Evolutionary conservation across 2,888 invertebrate genomes (phyloP).

Genomic region (Geophilus truncorum): DNA sequence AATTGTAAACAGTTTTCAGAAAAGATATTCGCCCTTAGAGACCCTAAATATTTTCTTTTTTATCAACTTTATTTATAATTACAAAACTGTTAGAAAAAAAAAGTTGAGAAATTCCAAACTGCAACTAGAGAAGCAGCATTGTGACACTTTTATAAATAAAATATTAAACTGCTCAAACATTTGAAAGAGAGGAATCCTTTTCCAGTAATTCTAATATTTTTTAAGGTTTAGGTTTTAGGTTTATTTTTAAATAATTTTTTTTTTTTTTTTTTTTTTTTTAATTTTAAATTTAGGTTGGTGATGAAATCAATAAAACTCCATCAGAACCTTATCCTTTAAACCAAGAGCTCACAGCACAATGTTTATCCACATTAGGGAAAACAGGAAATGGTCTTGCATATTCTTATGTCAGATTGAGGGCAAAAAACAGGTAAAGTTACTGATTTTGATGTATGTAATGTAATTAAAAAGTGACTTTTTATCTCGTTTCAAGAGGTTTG

Average conservation of each 20-base stretch:
- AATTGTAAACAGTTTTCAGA: constrained; percentile 21
- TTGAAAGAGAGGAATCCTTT: not conserved
- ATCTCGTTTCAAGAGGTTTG: not conserved
- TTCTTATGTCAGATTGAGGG: not conserved
- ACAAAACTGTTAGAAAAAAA: not conserved
- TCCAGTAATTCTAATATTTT: not conserved
- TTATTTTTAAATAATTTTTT: too few relatives aligned
- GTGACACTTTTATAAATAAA: constrained; percentile 28
- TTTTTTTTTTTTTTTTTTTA: not conserved
- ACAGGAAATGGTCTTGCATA: constrained; percentile 3
- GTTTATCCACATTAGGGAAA: not conserved
- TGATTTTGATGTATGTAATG: not conserved
- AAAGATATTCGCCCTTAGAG: constrained; percentile 9
- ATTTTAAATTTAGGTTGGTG: not conserved
- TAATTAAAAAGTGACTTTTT: not conserved
- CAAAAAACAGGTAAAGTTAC: not conserved
- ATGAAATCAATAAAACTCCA: not conserved
- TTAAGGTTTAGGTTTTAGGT: not conserved
- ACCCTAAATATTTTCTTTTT: not conserved
- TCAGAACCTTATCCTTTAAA: not conserved
- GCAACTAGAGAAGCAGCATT: not conserved
- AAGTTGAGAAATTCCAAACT: constrained; percentile 15
- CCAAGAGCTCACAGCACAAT: not conserved
- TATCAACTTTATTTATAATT: constrained; percentile 5
- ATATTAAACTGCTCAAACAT: not conserved